These are phyloP conservation scores for Lathamus discolor DNA, from an alignment of 2,113 vertebrate species.

Conservation along the genomic window DNA sequence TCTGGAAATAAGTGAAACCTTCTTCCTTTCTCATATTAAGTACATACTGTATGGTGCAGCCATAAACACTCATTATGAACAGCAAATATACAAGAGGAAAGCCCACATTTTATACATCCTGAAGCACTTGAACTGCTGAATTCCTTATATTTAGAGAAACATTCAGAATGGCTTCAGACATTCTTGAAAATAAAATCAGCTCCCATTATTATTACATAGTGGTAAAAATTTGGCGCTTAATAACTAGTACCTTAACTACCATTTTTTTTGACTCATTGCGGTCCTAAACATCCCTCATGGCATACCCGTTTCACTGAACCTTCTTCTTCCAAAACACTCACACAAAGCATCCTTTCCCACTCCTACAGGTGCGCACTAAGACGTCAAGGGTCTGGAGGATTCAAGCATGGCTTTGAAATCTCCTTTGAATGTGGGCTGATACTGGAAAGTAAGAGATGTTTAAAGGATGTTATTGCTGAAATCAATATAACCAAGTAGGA, in stretches of 20 bases:
- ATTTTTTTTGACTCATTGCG: neutral
- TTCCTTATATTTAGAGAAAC: constrained; percentile 45
- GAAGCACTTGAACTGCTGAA: constrained; percentile 46
- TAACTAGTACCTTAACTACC: neutral
- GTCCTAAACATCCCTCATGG: neutral
- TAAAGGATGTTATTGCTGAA: neutral
- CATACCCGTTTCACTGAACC: neutral
- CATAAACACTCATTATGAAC: constrained; percentile 61
- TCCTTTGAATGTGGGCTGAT: neutral
- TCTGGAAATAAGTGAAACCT: constrained; percentile 49
- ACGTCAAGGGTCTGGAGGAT: neutral
- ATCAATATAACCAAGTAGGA: neutral
- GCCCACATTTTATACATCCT: constrained; percentile 62
- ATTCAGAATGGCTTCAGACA: neutral
- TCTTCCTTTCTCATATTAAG: constrained; percentile 30
- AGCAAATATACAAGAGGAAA: constrained; percentile 60
- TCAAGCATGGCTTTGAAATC: neutral
- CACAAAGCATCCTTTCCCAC: neutral
- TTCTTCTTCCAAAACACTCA: neutral
- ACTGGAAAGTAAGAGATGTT: neutral
- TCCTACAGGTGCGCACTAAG: neutral
- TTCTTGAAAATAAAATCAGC: constrained; percentile 7
- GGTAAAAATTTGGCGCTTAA: constrained; percentile 36
- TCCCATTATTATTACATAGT: neutral
- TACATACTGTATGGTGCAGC: neutral